phyloP scores from a whole-genome alignment of 2,113 vertebrate genomes.

The Amphilophus citrinellus region DNA sequence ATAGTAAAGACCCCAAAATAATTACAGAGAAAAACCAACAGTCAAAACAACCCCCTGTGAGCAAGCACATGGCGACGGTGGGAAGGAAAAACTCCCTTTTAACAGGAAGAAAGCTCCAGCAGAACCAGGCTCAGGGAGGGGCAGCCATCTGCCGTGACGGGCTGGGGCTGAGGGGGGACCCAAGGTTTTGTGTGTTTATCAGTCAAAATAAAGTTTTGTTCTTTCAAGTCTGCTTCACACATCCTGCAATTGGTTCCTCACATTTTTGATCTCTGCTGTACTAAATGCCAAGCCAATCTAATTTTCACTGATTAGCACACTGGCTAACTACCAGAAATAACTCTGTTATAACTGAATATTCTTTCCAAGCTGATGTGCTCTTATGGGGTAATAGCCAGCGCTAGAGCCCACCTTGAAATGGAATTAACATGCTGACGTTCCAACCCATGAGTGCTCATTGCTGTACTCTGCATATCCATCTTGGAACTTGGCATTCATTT shows the following conservation, averaged over 20 bases:
- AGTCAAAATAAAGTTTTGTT: background rate
- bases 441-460: background rate
- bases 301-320: too few relatives aligned
- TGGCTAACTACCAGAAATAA: too few relatives aligned
- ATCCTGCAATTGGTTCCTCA: background rate
- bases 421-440: background rate
- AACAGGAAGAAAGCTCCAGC: too few relatives aligned
- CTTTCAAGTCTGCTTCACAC: background rate
- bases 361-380: background rate
- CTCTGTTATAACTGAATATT: too few relatives aligned
- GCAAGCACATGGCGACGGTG: too few relatives aligned
- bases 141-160: too few relatives aligned
- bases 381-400: background rate
- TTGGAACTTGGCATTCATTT: background rate
- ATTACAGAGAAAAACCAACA: too few relatives aligned
- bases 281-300: too few relatives aligned
- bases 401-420: background rate
- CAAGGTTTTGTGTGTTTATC: background rate
- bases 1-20: too few relatives aligned
- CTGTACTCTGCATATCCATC: background rate
- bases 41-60: too few relatives aligned
- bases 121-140: too few relatives aligned
- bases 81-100: too few relatives aligned
- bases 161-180: background rate
- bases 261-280: background rate